Conservation (phyloP, 2,888 invertebrate species). For the Mimachlamys varia region DNA sequence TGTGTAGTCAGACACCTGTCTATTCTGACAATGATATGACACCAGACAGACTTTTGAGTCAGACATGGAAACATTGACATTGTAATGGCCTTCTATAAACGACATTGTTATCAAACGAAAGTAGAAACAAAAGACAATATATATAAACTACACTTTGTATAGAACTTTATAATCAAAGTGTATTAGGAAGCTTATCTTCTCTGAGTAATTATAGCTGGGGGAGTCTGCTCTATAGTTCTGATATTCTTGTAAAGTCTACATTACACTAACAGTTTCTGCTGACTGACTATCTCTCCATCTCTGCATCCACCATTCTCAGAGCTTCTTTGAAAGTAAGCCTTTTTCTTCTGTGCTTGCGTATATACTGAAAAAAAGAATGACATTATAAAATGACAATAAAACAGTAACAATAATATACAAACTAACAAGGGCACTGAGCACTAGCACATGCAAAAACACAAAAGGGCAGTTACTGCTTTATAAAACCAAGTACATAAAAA, state of each 20-base stretch:
- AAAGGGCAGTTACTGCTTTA: no score
- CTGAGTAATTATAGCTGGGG: no score
- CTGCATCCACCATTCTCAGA: conserved; percentile 68
- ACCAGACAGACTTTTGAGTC: neutral
- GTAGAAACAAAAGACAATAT: no score
- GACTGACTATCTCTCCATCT: conserved; percentile 54
- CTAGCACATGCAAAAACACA: no score
- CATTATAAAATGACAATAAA: neutral
- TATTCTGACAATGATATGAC: neutral
- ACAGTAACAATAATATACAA: neutral
- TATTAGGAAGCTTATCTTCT: no score
- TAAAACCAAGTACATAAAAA: no score
- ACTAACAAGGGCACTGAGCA: no score
- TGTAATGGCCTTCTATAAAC: no score
- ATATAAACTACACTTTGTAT: no score
- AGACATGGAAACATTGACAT: neutral
- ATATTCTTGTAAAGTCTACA: neutral
- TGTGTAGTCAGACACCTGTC: neutral
- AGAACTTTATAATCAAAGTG: no score
- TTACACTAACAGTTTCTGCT: conserved; percentile 11
- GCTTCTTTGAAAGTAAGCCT: conserved; percentile 75
- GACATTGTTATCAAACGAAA: no score
- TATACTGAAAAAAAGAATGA: conserved; percentile 75
- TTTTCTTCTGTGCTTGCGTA: conserved; percentile 74
- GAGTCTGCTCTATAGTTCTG: neutral